Conservation (phyloP, 2,797 vertebrate genomes). For the Sus cebifrons region DNA sequence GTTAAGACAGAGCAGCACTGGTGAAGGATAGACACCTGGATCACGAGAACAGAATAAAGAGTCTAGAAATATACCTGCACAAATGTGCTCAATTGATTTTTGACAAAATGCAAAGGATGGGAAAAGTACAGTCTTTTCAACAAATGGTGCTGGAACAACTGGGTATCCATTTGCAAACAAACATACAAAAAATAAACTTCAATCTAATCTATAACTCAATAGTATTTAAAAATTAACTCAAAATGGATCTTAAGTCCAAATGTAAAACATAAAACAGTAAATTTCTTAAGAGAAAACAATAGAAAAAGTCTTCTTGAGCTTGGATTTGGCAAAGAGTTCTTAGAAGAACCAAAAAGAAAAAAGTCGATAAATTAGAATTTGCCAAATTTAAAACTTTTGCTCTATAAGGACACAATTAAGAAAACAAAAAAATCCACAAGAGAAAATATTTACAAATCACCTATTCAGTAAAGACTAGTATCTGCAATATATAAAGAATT, state of each 20-base stretch:
- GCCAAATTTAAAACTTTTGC: neutral
- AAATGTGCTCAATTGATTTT: conserved; percentile 8
- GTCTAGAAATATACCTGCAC: neutral
- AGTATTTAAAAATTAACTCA: conserved; percentile 13
- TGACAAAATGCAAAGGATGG: conserved; percentile 21
- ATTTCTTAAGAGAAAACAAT: neutral
- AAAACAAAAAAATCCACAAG: conserved; percentile 20
- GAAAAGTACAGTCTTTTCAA: neutral
- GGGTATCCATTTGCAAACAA: neutral
- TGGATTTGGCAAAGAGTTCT: conserved; percentile 39
- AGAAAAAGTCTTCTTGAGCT: conserved; percentile 6
- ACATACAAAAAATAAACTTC: conserved; percentile 19
- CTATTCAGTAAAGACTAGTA: neutral
- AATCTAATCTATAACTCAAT: neutral
- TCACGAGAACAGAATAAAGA: neutral
- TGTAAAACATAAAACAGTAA: conserved; percentile 26
- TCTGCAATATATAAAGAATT: neutral
- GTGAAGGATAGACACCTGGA: neutral
- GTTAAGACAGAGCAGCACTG: neutral
- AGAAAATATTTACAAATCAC: conserved; percentile 35
- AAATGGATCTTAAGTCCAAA: neutral
- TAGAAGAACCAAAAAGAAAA: neutral
- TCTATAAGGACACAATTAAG: neutral
- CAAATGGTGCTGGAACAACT: neutral
- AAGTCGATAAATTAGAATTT: neutral